A percentile compares a stretch with the other conserved stretches of the same genome.
Conservation (phyloP, 2,797 vertebrate species). For the Paramormyrops hopkinsi region DNA sequence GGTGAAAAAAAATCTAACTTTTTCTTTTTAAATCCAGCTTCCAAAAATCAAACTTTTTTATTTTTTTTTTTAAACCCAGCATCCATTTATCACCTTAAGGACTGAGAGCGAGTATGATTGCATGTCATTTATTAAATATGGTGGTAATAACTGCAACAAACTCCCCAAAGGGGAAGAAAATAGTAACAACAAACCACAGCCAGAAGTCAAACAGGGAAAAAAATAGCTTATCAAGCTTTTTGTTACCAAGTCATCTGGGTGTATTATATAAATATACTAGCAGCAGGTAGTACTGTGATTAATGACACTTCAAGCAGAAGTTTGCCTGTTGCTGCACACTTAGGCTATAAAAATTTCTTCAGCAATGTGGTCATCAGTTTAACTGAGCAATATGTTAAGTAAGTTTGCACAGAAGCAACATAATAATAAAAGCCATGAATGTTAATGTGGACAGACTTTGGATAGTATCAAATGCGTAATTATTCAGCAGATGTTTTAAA, state of each 20-base stretch:
- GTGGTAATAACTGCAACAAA: neutral
- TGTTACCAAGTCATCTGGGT: neutral
- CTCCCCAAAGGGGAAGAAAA: neutral
- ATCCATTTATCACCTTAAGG: neutral
- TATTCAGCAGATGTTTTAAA: neutral
- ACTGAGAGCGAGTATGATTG: neutral
- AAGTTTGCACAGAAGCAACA: neutral
- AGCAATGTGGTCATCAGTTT: neutral
- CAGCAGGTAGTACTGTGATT: neutral
- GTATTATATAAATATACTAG: neutral
- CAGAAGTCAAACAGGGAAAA: neutral
- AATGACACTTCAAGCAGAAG: neutral
- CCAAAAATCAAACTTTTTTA: neutral
- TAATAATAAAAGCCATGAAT: neutral
- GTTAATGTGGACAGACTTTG: neutral
- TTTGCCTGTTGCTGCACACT: neutral
- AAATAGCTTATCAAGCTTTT: conserved; percentile 1
- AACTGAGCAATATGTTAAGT: neutral
- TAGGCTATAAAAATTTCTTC: neutral
- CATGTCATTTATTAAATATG: conserved; percentile 9
- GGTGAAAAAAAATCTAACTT: neutral
- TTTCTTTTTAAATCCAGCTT: neutral
- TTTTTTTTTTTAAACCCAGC: neutral
- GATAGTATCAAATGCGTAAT: neutral
- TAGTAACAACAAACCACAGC: neutral